Base-by-base conservation (phyloP, 2,113 vertebrate genomes). In the Elaphurus davidianus region DNA sequence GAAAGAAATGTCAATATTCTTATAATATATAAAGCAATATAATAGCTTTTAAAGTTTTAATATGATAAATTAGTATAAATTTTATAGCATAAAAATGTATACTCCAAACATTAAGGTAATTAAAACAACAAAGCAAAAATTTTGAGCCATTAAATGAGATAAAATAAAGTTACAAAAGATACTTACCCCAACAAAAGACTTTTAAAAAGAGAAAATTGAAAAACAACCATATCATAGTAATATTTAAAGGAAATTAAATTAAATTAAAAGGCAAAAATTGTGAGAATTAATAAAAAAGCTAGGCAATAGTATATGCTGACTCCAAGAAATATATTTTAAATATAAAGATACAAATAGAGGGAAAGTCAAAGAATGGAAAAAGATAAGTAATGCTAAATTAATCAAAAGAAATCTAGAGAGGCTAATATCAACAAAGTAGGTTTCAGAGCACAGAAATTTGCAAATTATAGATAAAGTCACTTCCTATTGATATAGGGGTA, bases 81-180 rank as follows among this genome's bases (percentile, higher is more conserved):
- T 81, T 52, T 52, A 79, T 19, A 79, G 45, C 16, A 50, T 64
- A 93, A 95, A 92, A 57, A 74, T 28, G 82, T 54, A n/a, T 71
- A 76, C 33, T 59, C 40, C 47, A 94, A 86, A 54, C 28, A 40
- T 91, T 57, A 74, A 93, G 40, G 33, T 15, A 94, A 84, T 15
- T 74, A 96, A 96, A 55, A 54, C 55, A 90, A 74, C 14, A 21
- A 10, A 83, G 54, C 9, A 94, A 89, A 83, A 79, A 62, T 55
- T 95, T 21, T 54, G 30, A 86, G 23, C 13, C 40, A 43, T 57
- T 78, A 87, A 62, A 84, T 1, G 21, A 71, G 50, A 74, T 43
- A 93, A 88, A 95, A 95, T 6, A 8, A n/a, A 96, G 62, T 71
- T 6, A 89, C 83, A 89, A 95, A 90, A 91, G 87, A 30, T 85